Evolutionary conservation across 2,888 invertebrate species (phyloP).

Genomic region (Suillia variegata): DNA sequence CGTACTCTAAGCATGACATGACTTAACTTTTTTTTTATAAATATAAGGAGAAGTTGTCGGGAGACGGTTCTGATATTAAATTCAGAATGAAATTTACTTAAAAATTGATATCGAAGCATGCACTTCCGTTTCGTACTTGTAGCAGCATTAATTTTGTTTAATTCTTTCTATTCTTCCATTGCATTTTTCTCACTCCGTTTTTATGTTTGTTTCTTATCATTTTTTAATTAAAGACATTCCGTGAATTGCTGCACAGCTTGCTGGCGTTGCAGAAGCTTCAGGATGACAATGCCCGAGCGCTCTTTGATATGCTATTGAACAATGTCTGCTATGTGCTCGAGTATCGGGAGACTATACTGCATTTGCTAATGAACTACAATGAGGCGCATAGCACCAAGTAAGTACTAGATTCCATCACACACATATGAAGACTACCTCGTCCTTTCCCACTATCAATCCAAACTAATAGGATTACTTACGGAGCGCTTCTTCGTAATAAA

Average conservation of each 20-base stretch:
- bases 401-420: slow-evolving; percentile 44
- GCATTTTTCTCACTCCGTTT: too few relatives aligned
- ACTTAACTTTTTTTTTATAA: too few relatives aligned
- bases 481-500: slow-evolving; percentile 17
- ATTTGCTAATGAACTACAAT: slow-evolving; percentile 80
- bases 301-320: slow-evolving; percentile 85
- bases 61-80: too few relatives aligned
- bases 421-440: slow-evolving; percentile 10
- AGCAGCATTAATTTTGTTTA: too few relatives aligned
- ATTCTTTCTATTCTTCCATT: too few relatives aligned
- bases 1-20: too few relatives aligned
- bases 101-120: too few relatives aligned
- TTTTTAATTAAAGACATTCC: slow-evolving; percentile 67
- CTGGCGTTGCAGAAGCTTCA: slow-evolving; percentile 78
- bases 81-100: too few relatives aligned
- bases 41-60: too few relatives aligned
- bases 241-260: slow-evolving; percentile 84
- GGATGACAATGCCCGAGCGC: slow-evolving; percentile 74
- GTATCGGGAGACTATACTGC: slow-evolving; percentile 87
- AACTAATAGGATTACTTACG: slow-evolving; percentile 21
- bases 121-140: too few relatives aligned
- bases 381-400: slow-evolving; percentile 85
- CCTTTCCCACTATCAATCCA: not conserved
- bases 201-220: slow-evolving; percentile 22
- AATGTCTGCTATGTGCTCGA: slow-evolving; percentile 93